Evolutionary conservation across 2,797 vertebrate species (phyloP), one percentile per base, ranked within the genome.

Genomic region (Phylloscopus collybita): DNA sequence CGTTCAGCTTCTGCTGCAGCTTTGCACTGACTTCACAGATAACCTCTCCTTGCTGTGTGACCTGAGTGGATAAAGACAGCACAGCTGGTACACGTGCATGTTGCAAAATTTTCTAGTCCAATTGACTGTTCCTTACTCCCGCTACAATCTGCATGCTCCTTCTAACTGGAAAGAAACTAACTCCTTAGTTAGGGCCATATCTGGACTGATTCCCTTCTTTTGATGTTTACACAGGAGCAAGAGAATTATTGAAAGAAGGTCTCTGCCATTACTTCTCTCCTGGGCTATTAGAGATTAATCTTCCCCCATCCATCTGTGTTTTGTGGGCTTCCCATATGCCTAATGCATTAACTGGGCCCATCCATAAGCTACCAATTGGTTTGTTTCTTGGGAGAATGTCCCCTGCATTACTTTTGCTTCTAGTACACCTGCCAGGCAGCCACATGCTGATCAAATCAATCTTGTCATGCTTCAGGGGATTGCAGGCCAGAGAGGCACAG

Each of bases 381-480:
- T 93, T 89, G 61, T 92, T 91, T 89, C 86, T 73, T 82, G 69
- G 70, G 86, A 88, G 93, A 93, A 88, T 88, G 61, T 89, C 61
- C n/a, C 42, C 57, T 11, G 9, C 1, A 9, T 91, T 87, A 80
- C 89, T 88, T 93, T 59, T 54, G 30, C 75, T 84, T 90, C 85
- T 82, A 94, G 47, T 49, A 40, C 0, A 40, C 85, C 87, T 88
- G 75, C 75, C 84, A 89, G 89, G 89, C 75, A 79, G 81, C 84
- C 91, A 86, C 85, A 83, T 49, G 65, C 69, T 75, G 66, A 61
- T 88, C 87, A 66, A 30, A 84, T 83, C 80, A 94, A 70, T 72
- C 66, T 69, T 3, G 32, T 80, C 95, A 86, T 73, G 80, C 90
- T 93, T 91, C 74, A 88, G 82, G 70, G 88, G 91, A 93, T 14